A percentile compares a stretch with the other conserved stretches of the same genome.
phyloP scores from a whole-genome alignment of 1,140 invertebrate genomes.

The Rhagoletis zephyria region DNA sequence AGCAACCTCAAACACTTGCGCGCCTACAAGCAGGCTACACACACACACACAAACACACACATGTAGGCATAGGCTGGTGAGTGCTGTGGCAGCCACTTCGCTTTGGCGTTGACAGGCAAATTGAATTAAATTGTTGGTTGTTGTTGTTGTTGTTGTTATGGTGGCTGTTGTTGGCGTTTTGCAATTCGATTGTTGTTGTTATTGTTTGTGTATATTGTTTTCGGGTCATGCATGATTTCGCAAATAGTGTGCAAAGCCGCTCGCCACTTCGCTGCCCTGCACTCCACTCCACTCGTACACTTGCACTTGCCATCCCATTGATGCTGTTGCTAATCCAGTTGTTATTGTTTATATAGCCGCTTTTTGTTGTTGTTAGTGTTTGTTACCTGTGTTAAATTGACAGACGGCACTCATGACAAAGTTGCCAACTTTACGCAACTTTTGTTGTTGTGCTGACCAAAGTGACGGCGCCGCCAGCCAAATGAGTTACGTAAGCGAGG shows the following conservation, averaged over 20 bases:
- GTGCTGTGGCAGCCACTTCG: neutral
- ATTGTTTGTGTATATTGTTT: neutral
- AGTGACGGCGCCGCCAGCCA: neutral
- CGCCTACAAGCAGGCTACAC: neutral
- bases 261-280: no score
- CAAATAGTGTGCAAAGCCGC: neutral
- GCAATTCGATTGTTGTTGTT: neutral
- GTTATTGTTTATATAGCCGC: neutral
- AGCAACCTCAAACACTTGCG: neutral
- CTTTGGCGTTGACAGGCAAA: conserved; percentile 32
- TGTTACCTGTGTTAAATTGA: conserved; percentile 29
- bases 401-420: neutral
- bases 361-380: neutral
- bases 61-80: neutral
- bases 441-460: neutral
- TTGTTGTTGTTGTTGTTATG: neutral
- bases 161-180: neutral
- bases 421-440: neutral
- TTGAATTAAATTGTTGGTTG: conserved; percentile 42
- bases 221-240: neutral
- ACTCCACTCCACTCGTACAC: no score
- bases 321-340: neutral
- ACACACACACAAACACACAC: neutral
- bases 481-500: no score
- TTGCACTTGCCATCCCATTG: no score